Evolutionary conservation across 2,888 invertebrate genomes (phyloP).

Genomic region (Drosophila multiciliata): DNA sequence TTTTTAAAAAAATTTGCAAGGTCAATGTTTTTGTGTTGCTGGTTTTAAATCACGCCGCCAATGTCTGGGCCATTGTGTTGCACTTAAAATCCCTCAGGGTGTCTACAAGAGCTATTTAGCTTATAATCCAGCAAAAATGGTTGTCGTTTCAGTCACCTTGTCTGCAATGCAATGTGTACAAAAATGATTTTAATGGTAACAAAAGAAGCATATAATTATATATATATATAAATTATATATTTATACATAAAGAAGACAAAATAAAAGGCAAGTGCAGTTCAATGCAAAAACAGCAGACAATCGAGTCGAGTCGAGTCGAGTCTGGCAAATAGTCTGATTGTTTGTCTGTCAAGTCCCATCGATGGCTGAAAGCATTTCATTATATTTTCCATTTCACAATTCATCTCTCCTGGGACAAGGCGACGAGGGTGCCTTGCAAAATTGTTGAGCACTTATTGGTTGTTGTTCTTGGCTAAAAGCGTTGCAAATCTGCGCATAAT

Average conservation of each 20-base stretch:
- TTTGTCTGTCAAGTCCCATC: constrained; percentile 43
- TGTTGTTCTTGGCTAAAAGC: constrained; percentile 42
- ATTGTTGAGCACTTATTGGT: constrained; percentile 19
- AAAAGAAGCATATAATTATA: constrained; percentile 6
- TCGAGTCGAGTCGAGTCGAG: constrained; percentile 27
- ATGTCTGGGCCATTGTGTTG: constrained; percentile 39
- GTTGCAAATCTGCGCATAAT: constrained; percentile 68
- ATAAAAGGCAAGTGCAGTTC: constrained; percentile 31
- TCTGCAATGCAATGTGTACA: constrained; percentile 47
- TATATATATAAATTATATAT: neutral
- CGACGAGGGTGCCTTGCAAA: constrained; percentile 27
- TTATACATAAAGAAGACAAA: neutral
- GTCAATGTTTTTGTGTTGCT: constrained; percentile 37
- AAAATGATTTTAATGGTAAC: constrained; percentile 46
- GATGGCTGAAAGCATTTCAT: constrained; percentile 64
- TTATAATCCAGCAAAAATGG: constrained; percentile 73
- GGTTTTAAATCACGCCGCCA: constrained; percentile 43
- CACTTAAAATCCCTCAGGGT: constrained; percentile 40
- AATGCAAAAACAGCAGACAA: constrained; percentile 36
- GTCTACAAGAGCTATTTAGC: constrained; percentile 57
- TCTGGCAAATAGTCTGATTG: constrained; percentile 20
- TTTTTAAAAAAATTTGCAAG: constrained; percentile 24
- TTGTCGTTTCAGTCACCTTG: constrained; percentile 19
- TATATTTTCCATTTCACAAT: constrained; percentile 56
- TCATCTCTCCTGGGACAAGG: constrained; percentile 46